These are phyloP conservation scores for Mastomys natalensis DNA, from an alignment of 2,113 vertebrate species.

Conservation along the genomic window DNA sequence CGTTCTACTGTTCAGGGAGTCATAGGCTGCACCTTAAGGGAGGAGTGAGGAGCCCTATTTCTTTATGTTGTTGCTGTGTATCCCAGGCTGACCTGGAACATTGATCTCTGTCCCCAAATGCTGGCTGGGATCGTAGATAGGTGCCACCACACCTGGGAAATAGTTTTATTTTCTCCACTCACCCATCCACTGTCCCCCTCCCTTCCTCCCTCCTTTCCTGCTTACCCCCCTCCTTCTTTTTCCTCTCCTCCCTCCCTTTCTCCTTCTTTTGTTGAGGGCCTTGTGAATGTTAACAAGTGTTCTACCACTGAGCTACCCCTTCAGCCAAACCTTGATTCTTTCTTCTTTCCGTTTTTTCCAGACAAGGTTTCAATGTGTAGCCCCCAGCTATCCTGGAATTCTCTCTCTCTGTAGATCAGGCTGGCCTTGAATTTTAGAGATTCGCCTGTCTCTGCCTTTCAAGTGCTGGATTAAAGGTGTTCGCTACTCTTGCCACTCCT, in stretches of 20 bases:
- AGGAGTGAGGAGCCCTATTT: too few relatives aligned
- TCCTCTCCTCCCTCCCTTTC: not conserved
- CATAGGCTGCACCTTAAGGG: not conserved
- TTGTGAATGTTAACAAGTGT: not conserved
- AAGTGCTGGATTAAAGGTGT: too few relatives aligned
- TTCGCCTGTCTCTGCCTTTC: too few relatives aligned
- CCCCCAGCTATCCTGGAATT: too few relatives aligned
- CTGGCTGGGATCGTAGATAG: not conserved
- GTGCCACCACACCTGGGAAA: not conserved
- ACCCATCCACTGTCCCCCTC: fast-evolving
- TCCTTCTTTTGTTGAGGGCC: not conserved
- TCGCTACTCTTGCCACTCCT: too few relatives aligned
- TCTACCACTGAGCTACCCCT: not conserved
- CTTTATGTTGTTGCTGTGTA: not conserved
- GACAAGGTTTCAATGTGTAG: too few relatives aligned
- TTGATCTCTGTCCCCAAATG: not conserved
- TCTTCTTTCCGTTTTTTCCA: too few relatives aligned
- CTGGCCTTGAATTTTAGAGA: too few relatives aligned
- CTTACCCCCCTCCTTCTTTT: too few relatives aligned
- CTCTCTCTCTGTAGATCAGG: too few relatives aligned
- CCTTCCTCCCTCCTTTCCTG: fast-evolving
- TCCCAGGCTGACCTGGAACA: not conserved
- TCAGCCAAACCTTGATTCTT: not conserved
- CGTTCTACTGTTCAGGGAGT: not conserved
- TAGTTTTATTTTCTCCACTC: not conserved